Conservation (phyloP, 1,140 invertebrate species). For the Oncopodura yosiiana region DNA sequence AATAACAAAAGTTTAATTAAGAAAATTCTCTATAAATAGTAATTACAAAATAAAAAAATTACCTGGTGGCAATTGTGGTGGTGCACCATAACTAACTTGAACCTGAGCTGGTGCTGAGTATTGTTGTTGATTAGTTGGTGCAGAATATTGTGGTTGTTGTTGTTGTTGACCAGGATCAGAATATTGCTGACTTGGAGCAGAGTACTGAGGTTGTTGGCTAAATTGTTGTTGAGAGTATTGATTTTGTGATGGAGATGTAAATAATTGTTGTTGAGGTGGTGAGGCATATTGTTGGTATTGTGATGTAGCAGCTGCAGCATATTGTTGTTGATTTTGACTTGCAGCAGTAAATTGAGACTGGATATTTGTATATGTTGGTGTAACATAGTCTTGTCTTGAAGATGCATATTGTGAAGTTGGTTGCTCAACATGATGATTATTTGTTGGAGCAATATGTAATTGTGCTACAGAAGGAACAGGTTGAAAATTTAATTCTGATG, state of each 20-base stretch:
- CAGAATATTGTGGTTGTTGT: constrained; percentile 2
- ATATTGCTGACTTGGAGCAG: constrained; percentile 1
- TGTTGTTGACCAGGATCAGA: constrained; percentile 5
- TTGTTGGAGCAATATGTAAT: constrained; percentile 12
- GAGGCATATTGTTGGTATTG: neutral
- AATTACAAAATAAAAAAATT: too few species aligned
- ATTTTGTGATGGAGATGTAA: neutral
- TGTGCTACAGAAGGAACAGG: constrained; percentile 23
- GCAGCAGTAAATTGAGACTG: neutral
- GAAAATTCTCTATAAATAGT: too few species aligned
- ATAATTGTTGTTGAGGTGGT: neutral
- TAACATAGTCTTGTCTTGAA: constrained; percentile 6
- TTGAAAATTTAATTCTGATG: constrained; percentile 15
- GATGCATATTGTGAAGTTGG: neutral
- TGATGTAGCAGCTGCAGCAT: neutral
- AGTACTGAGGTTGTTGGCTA: constrained; percentile 6
- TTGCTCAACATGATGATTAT: neutral
- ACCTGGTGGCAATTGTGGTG: constrained; percentile 15
- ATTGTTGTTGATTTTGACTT: neutral
- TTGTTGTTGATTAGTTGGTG: constrained; percentile 9
- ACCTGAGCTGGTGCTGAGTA: constrained; percentile 18
- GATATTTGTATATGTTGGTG: neutral
- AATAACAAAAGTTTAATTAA: too few species aligned
- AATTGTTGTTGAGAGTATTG: neutral
- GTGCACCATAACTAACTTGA: constrained; percentile 19